A percentile compares a stretch with the other conserved stretches of the same genome.
phyloP scores from a whole-genome alignment of 2,797 vertebrate genomes.

The Phoebastria nigripes region DNA sequence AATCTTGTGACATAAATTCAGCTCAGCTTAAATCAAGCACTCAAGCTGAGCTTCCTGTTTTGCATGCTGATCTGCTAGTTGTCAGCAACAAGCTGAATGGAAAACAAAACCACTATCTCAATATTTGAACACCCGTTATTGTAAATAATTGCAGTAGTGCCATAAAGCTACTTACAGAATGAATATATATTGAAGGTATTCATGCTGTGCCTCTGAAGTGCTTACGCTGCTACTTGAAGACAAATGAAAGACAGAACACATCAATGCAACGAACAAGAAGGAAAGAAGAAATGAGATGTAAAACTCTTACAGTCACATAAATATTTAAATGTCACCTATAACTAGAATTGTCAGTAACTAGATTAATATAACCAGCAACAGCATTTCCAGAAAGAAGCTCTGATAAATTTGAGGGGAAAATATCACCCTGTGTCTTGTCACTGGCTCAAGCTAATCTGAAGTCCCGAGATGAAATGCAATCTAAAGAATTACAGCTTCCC shows the following conservation, averaged over 20 bases:
- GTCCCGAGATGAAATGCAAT: background rate
- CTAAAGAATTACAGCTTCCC: background rate
- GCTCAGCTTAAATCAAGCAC: background rate
- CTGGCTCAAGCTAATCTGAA: background rate
- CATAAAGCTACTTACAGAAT: background rate
- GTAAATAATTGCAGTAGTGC: background rate
- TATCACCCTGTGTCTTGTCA: background rate
- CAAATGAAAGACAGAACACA: background rate
- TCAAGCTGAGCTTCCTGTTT: background rate
- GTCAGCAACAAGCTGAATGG: background rate
- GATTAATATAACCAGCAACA: background rate
- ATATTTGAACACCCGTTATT: background rate
- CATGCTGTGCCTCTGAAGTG: background rate
- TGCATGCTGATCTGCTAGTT: background rate
- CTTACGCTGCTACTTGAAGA: background rate
- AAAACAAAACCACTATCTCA: background rate
- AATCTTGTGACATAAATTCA: background rate
- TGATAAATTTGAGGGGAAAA: background rate
- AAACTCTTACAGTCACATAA: background rate
- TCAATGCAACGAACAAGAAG: background rate
- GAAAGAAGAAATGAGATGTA: background rate
- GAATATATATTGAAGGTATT: background rate
- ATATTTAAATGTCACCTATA: background rate
- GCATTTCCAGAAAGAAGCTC: background rate
- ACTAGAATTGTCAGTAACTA: background rate